Conservation (phyloP, 2,113 vertebrate species). For the Chroicocephalus ridibundus region DNA sequence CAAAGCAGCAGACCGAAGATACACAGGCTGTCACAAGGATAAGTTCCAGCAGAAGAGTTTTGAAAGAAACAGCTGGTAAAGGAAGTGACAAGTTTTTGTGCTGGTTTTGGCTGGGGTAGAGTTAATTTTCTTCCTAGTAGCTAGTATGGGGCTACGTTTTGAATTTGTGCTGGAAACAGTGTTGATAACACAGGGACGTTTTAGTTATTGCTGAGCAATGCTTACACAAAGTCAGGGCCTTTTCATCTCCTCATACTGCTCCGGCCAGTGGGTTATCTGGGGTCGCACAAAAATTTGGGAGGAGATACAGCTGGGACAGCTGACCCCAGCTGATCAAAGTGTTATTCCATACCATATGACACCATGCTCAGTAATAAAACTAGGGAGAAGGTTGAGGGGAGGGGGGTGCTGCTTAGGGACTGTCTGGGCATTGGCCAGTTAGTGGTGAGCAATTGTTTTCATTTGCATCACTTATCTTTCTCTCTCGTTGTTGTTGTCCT, state of each 20-base stretch:
- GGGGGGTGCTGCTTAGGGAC: neutral
- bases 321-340: neutral
- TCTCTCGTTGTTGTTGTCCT: neutral
- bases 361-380: neutral
- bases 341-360: neutral
- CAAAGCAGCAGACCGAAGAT: neutral
- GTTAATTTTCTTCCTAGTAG: neutral
- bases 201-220: neutral
- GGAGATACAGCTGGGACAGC: neutral
- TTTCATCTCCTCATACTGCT: neutral
- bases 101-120: neutral
- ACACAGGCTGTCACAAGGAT: neutral
- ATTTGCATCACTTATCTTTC: neutral
- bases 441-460: neutral
- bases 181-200: neutral
- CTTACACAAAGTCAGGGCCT: neutral
- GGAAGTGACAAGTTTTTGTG: neutral
- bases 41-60: neutral
- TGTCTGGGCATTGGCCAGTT: too few relatives aligned
- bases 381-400: neutral
- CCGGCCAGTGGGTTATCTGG: neutral
- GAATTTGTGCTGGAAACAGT: neutral
- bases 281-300: neutral
- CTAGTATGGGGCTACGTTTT: neutral
- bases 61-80: neutral